Base-by-base conservation (phyloP, 2,797 vertebrate genomes). In the Netta rufina region DNA sequence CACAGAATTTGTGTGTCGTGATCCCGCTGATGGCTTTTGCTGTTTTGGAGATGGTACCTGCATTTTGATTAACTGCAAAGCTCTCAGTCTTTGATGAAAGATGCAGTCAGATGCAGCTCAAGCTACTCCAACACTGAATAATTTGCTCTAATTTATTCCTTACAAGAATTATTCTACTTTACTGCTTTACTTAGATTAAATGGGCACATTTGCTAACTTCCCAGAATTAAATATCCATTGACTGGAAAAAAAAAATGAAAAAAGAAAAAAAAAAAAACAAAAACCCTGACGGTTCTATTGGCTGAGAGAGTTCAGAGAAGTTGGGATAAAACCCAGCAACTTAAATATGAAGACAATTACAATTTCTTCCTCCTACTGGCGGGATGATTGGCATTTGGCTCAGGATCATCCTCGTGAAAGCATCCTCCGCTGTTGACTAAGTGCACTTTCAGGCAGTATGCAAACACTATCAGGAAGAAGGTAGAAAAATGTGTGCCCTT, bases 31-130 rank as follows among this genome's bases (percentile, higher is more conserved):
- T 0, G 27, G 78, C n/a, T 45, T 54, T 80, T 27, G 32, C 27
- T 45, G 54, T 75, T 91, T 66, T 51, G 33, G 65, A 81, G 85
- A 87, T n/a, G 33, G 15, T 87, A 87, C 25, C 53, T 80, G 30
- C 81, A 89, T 89, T 92, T 82, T 87, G 75, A 93, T 72, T 87
- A 94, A 83, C 8, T 13, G 28, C 33, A 76, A 62, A 78, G 6
- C 30, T 72, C 71, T 77, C 65, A 77, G 60, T 28, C 74, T 92
- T 28, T 67, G 62, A 85, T 4, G 36, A 78, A 93, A 85, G n/a
- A 75, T 17, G 10, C 17, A 93, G 87, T 80, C 87, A 84, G 54
- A 85, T 78, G 82, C 61, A 0, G 5, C 30, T 92, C 64, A 91
- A 78, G 47, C 56, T 89, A 84, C 39, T 84, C 67, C 75, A 94